A percentile compares a stretch with the other conserved stretches of the same genome.
Evolutionary conservation across 2,888 invertebrate species (phyloP).

Genomic region (Allacma fusca): DNA sequence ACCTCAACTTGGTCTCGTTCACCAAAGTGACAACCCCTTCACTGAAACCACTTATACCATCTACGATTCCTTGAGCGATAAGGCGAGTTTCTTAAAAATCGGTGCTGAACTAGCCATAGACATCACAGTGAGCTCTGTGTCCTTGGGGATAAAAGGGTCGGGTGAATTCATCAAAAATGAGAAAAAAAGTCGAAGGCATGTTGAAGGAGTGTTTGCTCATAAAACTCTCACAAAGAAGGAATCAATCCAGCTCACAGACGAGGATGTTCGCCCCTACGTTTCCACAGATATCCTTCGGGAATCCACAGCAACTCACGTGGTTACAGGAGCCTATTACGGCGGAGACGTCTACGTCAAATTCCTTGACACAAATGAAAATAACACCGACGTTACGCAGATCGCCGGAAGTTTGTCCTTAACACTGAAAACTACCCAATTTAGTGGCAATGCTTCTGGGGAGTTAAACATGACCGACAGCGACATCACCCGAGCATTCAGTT

Average conservation of each 20-base stretch:
- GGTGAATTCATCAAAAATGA: background rate
- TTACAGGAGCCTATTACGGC: background rate
- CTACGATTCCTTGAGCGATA: background rate
- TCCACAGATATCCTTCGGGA: background rate
- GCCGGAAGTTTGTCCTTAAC: constrained; percentile 5
- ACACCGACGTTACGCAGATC: background rate
- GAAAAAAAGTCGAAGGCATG: background rate
- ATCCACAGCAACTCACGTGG: constrained; percentile 3
- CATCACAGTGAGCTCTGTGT: background rate
- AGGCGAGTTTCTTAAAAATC: background rate
- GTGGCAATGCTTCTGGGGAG: background rate
- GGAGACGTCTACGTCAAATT: constrained; percentile 10
- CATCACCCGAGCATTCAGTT: background rate
- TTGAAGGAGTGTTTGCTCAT: constrained; percentile 9
- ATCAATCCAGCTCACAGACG: background rate
- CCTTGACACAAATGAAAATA: background rate
- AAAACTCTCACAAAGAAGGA: constrained; percentile 9
- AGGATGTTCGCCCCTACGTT: constrained; percentile 3
- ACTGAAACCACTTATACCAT: background rate
- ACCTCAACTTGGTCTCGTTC: constrained; percentile 9
- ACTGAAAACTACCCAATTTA: background rate
- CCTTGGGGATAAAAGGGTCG: background rate
- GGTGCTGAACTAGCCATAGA: constrained; percentile 1
- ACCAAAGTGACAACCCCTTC: background rate
- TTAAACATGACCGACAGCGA: background rate